Evolutionary conservation across 2,113 vertebrate genomes (phyloP), one percentile per base, ranked within the genome.

Genomic region (Scytalopus superciliaris): DNA sequence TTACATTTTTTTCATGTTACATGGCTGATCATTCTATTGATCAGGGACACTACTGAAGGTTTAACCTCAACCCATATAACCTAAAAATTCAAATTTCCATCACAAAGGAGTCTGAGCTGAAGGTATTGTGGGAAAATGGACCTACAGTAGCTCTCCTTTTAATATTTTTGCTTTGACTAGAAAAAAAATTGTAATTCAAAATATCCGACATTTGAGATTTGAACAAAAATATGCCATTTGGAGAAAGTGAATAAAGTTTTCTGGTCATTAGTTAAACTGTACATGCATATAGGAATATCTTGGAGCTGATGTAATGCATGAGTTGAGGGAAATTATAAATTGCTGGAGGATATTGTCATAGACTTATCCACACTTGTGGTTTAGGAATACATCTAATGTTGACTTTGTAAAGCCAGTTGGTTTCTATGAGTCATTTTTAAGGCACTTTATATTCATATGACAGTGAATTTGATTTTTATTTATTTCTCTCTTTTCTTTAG

Each of bases 291-390:
- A 93, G 44, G 55, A 95, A 95, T 95, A 91, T 73, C 80, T 89
- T 79, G 39, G 39, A 81, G 79, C 64, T 97, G 96, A 97, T 74
- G 93, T 97, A 97, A 97, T 95, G 62, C 68, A 53, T 64, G 73
- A 93, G 53, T 70, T 82, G 63, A 94, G 67, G 93, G 79, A 91
- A 93, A 94, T 80, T 87, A 82, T 86, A 95, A 93, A 96, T 97
- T 96, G 89, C 92, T 97, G 66, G 68, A 93, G 75, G 81, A 94
- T 96, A 94, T 89, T 96, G 91, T 97, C 96, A 95, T 70, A 92
- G 92, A 49, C 47, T 79, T 95, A 92, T 91, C 78, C 95, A 90
- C 44, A 62, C 23, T 87, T 96, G 95, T 96, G 96, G 96, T 95
- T 88, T 88, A 95, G 72, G 47, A 94, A 95, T 94, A 92, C 50